Base-by-base conservation (phyloP, 2,888 invertebrate species). In the Zygaena filipendulae region DNA sequence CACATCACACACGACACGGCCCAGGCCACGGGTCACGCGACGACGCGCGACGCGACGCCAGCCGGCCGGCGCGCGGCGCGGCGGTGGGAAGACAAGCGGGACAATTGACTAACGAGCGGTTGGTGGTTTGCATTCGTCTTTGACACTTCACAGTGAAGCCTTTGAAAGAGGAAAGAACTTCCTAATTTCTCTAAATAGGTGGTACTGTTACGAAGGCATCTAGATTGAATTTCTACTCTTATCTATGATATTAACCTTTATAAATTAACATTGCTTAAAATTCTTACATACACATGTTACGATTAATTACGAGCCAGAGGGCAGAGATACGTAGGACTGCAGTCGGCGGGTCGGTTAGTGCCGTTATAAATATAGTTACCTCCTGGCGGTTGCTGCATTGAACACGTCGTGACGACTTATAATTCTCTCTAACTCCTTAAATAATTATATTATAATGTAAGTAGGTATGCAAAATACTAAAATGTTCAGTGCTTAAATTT, bases 181-280 rank as follows among this genome's bases (percentile, higher is more conserved):
- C 71, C 70, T 75, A 75, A 60, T 57, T 71, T 64, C 69, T 71
- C 74, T 79, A n/a, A n/a, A n/a, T n/a, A n/a, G n/a, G n/a, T n/a
- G n/a, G n/a, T n/a, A 74, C 66, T 48, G 61, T 67, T 74, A 77
- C 71, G 63, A 79, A 79, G 77, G 77, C 79, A 74, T 69, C 79
- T 79, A 79, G 66, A 79, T 74, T 4, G 75, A 74, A 77, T 72
- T 66, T 69, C 79, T 79, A 79, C 79, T 56, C 72, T 77, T 77
- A 79, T 72, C 71, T 77, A 77, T 54, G 49, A 61, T 74, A 74
- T 60, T 57, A 67, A 71, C 71, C 64, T 77, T 79, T 75, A 72
- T 75, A 74, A 79, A 75, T 77, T 77, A 77, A 75, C 72, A 79
- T 79, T 77, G 79, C 79, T 79, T 77, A 48, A 51, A 59, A 58